Evolutionary conservation across 2,113 vertebrate species (phyloP), one percentile per base, ranked within the genome.

Genomic region (Nothoprocta perdicaria): DNA sequence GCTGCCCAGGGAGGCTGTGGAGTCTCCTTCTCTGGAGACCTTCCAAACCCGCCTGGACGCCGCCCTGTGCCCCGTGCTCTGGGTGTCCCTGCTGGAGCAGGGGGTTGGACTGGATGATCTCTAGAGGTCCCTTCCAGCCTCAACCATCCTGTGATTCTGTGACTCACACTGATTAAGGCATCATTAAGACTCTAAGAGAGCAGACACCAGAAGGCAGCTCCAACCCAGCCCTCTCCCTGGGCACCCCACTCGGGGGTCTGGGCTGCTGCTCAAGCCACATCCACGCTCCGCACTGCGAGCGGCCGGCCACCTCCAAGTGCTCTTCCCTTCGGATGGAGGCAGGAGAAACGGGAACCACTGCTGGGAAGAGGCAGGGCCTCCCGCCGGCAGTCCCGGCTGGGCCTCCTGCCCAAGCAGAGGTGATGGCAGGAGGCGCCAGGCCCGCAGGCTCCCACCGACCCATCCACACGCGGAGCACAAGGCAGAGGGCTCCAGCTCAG

Each of bases 301-400:
- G 2, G 0, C 0, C 5, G 1, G 46, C 52, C 61, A 14, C 33
- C 89, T 77, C 80, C 2, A 0, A 14, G 63, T 72, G 66, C 57
- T 83, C 46, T 46, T 68, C 23, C 81, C 85, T 78, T 10, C 2
- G 5, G 40, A 68, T 33, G 27, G 27, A 43, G 88, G 33, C 14
- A 81, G 16, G 61, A 6, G 0, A 38, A 55, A 58, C 0, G 0
- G 40, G 10, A 21, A 84, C 35, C 1, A 0, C 33, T 79, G 43
- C 58, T 66, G 84, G 66, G n/a, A 88, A 84, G n/a, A 88, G 80
- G 29, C 74, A 84, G 52, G 21, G 40, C n/a, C 80, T 90, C 35
- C 85, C 72, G 73, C 61, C 55, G 43, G 10, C 2, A 48, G 73
- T 50, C 69, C 73, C 33, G 61, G 48, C 77, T 69, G 26, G 77